Conservation (phyloP, 2,888 invertebrate genomes). For the Nomada fabriciana region DNA sequence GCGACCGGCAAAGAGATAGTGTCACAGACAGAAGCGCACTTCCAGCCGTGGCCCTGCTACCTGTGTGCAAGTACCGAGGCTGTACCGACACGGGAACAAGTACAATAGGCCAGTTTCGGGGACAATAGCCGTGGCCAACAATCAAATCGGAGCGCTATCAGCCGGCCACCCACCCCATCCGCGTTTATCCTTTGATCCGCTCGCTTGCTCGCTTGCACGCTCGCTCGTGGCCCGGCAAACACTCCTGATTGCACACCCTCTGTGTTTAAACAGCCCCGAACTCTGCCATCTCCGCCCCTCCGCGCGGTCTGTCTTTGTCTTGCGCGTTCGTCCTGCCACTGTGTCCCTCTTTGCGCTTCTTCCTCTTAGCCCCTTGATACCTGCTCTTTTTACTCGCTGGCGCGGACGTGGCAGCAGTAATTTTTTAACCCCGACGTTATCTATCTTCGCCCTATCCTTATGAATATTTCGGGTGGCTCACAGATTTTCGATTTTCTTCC, state of each 20-base stretch:
- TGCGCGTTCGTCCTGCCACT: slow-evolving; percentile 1
- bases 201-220: slow-evolving; percentile 57
- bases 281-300: slow-evolving; percentile 59
- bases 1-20: slow-evolving; percentile 73
- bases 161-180: slow-evolving; percentile 69
- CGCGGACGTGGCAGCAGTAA: neutral
- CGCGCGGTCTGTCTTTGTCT: neutral
- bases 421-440: too few species aligned
- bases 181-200: slow-evolving; percentile 78
- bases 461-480: too few species aligned
- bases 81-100: slow-evolving; percentile 65
- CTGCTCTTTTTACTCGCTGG: slow-evolving; percentile 10
- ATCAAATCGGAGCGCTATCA: slow-evolving; percentile 84
- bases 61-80: slow-evolving; percentile 69
- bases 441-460: too few species aligned
- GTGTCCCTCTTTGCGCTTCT: slow-evolving; percentile 9
- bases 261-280: slow-evolving; percentile 81
- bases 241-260: slow-evolving; percentile 83
- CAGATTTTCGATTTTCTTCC: too few species aligned
- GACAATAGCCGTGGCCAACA: slow-evolving; percentile 83
- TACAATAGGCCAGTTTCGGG: slow-evolving; percentile 79
- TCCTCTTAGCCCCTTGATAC: neutral
- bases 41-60: slow-evolving; percentile 53
- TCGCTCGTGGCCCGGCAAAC: slow-evolving; percentile 80
- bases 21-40: slow-evolving; percentile 75